Percentiles rank a stretch among this genome's conserved stretches.
Conservation (phyloP, 2,113 vertebrate genomes). For the Actinemys pallida region DNA sequence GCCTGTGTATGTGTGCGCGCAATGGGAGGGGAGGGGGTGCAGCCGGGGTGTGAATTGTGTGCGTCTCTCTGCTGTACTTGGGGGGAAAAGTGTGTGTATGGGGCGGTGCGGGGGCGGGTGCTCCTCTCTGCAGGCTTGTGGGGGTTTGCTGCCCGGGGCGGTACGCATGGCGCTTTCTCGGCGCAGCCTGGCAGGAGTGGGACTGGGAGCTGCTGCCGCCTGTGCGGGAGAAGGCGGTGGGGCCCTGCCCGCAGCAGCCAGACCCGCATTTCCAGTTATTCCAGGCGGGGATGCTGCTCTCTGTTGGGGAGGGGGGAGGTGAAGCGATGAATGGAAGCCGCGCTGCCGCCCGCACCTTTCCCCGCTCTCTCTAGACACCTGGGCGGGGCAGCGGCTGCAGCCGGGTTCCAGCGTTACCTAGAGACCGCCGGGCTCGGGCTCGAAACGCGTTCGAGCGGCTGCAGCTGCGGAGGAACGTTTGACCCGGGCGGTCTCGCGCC, state of each 20-base stretch:
- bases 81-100: background rate
- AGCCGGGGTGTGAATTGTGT: background rate
- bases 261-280: background rate
- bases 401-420: slow-evolving; percentile 31
- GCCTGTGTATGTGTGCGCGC: too few relatives aligned
- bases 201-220: background rate
- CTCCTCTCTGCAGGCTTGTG: background rate
- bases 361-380: background rate
- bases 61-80: background rate
- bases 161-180: slow-evolving; percentile 4
- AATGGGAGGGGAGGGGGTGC: background rate
- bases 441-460: background rate
- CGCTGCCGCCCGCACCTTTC: slow-evolving; percentile 8
- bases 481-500: background rate
- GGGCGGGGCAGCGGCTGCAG: background rate
- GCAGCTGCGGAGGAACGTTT: background rate
- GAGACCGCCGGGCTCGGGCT: background rate
- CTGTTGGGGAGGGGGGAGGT: too few relatives aligned
- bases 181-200: slow-evolving; percentile 19
- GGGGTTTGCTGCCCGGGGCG: background rate
- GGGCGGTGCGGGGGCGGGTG: background rate
- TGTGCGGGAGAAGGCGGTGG: background rate
- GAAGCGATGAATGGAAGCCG: background rate
- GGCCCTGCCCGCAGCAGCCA: background rate
- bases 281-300: background rate